Base-by-base conservation (phyloP, 2,797 vertebrate species). In the Poeciliopsis turneri region DNA sequence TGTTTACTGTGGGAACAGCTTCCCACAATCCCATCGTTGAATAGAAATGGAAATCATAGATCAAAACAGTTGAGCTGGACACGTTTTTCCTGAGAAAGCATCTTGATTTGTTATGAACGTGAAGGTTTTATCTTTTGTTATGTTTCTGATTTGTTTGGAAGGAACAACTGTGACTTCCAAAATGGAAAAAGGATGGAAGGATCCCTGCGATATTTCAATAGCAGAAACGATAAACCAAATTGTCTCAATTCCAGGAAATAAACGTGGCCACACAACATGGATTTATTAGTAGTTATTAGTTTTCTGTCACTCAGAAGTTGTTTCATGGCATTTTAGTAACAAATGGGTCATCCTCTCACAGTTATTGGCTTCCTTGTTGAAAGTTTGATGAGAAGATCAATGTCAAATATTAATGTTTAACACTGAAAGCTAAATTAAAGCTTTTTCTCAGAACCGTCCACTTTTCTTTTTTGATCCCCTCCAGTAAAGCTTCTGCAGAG, bases 11-110 rank as follows among this genome's bases (percentile, higher is more conserved):
- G 2, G 78, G 74, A 75, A 75, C 73, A 78, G 79, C 84, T 86
- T 57, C 64, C 82, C 86, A 82, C 78, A 53, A 80, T 69, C 39
- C 41, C 33, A n/a, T 74, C 72, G 83, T 80, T 43, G 82, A 86
- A 80, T 87, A 84, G 81, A 86, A 87, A 83, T 78, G 49, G 79
- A 82, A 87, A 87, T 90, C 73, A 23, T 53, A 57, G 77, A 83
- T 87, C 84, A 84, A 84, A 89, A 78, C 30, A 66, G 72, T 78
- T 78, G 25, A 55, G 84, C 74, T 46, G 57, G 47, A 77, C 47
- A 49, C 41, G 70, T 46, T 81, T 30, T 73, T n/a, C 20, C 69
- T 18, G 75, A 72, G 76, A 81, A 81, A 84, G 82, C 30, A 68
- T 45, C 69, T 55, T 46, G 75, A 79, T 92, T 70, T 77, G 87